A percentile compares a stretch with the other conserved stretches of the same genome.
Evolutionary conservation across 2,888 invertebrate genomes (phyloP).

Genomic region (Heteromurus nitidus): DNA sequence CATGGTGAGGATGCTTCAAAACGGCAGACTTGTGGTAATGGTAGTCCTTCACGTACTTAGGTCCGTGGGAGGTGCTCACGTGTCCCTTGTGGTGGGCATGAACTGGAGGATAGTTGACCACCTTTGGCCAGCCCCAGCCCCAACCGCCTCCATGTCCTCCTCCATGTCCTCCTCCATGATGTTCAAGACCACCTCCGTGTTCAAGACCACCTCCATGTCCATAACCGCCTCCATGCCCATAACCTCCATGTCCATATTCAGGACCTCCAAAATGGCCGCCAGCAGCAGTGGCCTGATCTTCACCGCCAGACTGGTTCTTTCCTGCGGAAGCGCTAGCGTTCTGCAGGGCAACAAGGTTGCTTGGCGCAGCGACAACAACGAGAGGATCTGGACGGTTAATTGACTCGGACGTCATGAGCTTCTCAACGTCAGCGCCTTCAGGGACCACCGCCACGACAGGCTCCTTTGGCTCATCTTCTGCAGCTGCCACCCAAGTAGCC

Average conservation of each 20-base stretch:
- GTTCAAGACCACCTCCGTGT: slow-evolving; percentile 6
- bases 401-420: slow-evolving; percentile 42
- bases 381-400: slow-evolving; percentile 22
- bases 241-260: slow-evolving; percentile 25
- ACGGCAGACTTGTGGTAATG: slow-evolving; percentile 63
- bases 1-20: slow-evolving; percentile 54
- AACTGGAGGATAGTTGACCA: slow-evolving; percentile 63
- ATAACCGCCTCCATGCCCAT: background rate
- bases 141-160: slow-evolving; percentile 11
- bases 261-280: slow-evolving; percentile 61
- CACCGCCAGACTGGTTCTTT: slow-evolving; percentile 26
- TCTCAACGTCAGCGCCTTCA: slow-evolving; percentile 25
- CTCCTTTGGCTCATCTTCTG: slow-evolving; percentile 27
- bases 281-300: slow-evolving; percentile 66
- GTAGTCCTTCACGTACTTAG: slow-evolving; percentile 62
- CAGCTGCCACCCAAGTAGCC: slow-evolving; percentile 22
- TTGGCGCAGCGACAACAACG: slow-evolving; percentile 51
- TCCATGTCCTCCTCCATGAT: slow-evolving; percentile 30
- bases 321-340: slow-evolving; percentile 29
- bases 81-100: slow-evolving; percentile 64
- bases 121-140: slow-evolving; percentile 63
- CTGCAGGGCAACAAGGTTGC: slow-evolving; percentile 23
- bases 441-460: slow-evolving; percentile 28
- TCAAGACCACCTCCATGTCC: slow-evolving; percentile 3
- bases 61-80: slow-evolving; percentile 50